These are phyloP conservation scores for Gila orcuttii DNA, from an alignment of 2,113 vertebrate genomes.

Conservation along the genomic window DNA sequence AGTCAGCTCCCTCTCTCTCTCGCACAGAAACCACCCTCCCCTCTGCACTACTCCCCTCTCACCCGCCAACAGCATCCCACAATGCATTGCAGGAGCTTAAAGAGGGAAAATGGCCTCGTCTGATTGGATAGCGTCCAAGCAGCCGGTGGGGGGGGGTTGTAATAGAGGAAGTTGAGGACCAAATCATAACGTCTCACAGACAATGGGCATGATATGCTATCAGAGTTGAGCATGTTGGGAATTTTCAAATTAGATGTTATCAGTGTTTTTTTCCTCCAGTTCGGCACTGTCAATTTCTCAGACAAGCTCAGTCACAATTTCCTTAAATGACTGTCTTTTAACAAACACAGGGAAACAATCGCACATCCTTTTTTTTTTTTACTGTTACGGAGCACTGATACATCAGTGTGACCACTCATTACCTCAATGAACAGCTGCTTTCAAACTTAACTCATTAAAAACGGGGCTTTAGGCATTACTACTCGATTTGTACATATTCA, in stretches of 20 bases:
- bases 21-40: slow-evolving; percentile 33
- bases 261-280: slow-evolving; percentile 1
- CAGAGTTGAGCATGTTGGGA: slow-evolving; percentile 23
- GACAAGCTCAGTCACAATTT: slow-evolving; percentile 12
- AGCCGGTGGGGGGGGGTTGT: neutral
- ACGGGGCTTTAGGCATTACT: slow-evolving; percentile 61
- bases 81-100: slow-evolving; percentile 30
- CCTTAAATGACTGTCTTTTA: slow-evolving; percentile 35
- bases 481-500: slow-evolving; percentile 58
- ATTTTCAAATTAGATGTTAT: slow-evolving; percentile 35
- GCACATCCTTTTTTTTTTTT: slow-evolving; percentile 51
- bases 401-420: slow-evolving; percentile 56
- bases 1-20: slow-evolving; percentile 54
- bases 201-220: slow-evolving; percentile 33
- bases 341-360: slow-evolving; percentile 63
- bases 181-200: slow-evolving; percentile 12
- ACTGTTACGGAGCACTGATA: slow-evolving; percentile 55
- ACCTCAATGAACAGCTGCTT: slow-evolving; percentile 75
- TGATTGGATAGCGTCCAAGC: slow-evolving; percentile 37
- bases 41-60: slow-evolving; percentile 17
- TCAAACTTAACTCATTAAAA: slow-evolving; percentile 69
- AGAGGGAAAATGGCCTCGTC: neutral
- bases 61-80: slow-evolving; percentile 47
- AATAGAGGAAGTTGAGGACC: slow-evolving; percentile 44
- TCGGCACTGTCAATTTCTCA: slow-evolving; percentile 4